A percentile compares a stretch with the other conserved stretches of the same genome.
phyloP scores from a whole-genome alignment of 2,888 invertebrate genomes.

The Druceiella hillmani region DNA sequence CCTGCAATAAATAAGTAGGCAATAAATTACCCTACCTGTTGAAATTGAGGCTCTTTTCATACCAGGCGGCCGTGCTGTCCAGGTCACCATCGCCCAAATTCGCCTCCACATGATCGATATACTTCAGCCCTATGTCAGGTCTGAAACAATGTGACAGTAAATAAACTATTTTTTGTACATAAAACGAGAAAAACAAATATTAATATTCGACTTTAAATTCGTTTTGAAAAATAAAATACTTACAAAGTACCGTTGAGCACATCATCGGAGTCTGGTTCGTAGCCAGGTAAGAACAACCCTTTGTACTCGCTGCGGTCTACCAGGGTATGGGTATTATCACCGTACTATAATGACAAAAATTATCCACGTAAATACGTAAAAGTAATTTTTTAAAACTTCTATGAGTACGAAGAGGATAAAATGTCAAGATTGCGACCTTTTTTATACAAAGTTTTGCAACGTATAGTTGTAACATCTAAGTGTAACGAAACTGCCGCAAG shows the following conservation, averaged over 20 bases:
- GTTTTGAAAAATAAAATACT: conserved; percentile 30
- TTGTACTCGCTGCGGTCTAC: conserved; percentile 79
- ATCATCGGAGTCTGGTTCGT: conserved; percentile 51
- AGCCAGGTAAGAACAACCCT: conserved; percentile 91
- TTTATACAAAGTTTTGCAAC: too few species aligned
- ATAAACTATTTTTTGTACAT: conserved; percentile 6
- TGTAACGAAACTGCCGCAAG: too few species aligned
- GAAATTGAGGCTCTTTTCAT: conserved; percentile 55
- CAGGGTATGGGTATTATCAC: conserved; percentile 94
- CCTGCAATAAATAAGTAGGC: too few species aligned
- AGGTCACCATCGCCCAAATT: conserved; percentile 91
- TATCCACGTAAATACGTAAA: too few species aligned
- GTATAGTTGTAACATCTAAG: too few species aligned
- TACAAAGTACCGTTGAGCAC: conserved; percentile 52
- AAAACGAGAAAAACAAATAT: too few species aligned
- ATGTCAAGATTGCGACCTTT: too few species aligned
- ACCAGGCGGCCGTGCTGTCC: conserved; percentile 85
- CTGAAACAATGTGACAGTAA: conserved; percentile 35
- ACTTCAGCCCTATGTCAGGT: conserved; percentile 65
- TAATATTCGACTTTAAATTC: too few species aligned
- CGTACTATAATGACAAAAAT: conserved; percentile 64
- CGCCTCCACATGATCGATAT: conserved; percentile 94
- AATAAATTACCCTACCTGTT: conserved; percentile 39
- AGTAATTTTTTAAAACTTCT: too few species aligned
- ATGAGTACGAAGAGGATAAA: too few species aligned